phyloP scores from a whole-genome alignment of 1,140 invertebrate species.

The Sinonovacula constricta region DNA sequence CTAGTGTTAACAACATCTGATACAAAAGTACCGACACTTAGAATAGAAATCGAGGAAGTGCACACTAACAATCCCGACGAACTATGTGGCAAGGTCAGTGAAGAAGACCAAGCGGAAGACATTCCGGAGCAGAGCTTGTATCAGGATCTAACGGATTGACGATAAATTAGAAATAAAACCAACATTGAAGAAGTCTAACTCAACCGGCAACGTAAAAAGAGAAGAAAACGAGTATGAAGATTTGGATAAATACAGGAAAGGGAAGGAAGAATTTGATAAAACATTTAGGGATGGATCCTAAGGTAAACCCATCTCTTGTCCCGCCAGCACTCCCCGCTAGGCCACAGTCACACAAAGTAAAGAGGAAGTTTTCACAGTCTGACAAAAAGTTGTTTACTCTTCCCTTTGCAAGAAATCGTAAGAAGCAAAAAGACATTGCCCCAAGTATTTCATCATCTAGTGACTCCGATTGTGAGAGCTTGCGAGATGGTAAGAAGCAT shows the following conservation, averaged over 20 bases:
- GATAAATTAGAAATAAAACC: neutral
- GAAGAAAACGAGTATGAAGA: constrained; percentile 61
- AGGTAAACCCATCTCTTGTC: constrained; percentile 26
- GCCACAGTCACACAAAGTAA: constrained; percentile 28
- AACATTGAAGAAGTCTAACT: constrained; percentile 42
- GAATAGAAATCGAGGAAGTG: constrained; percentile 33
- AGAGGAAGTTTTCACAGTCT: constrained; percentile 11
- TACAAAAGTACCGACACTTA: neutral
- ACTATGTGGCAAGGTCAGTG: neutral
- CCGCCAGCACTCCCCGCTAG: constrained; percentile 47
- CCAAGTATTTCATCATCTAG: constrained; percentile 34
- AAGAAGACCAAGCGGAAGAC: neutral
- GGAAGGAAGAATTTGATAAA: constrained; percentile 48
- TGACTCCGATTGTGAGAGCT: constrained; percentile 6
- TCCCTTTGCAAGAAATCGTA: constrained; percentile 16
- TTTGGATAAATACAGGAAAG: constrained; percentile 48
- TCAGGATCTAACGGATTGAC: neutral
- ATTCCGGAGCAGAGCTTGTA: neutral
- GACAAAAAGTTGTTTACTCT: constrained; percentile 46
- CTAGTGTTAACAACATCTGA: neutral
- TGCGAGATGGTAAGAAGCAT: neutral
- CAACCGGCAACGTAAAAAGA: constrained; percentile 38
- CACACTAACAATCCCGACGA: neutral
- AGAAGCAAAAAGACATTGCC: constrained; percentile 27
- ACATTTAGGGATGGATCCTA: constrained; percentile 47